Base-by-base conservation (phyloP, 2,888 invertebrate genomes). In the Heliconius ethilla region DNA sequence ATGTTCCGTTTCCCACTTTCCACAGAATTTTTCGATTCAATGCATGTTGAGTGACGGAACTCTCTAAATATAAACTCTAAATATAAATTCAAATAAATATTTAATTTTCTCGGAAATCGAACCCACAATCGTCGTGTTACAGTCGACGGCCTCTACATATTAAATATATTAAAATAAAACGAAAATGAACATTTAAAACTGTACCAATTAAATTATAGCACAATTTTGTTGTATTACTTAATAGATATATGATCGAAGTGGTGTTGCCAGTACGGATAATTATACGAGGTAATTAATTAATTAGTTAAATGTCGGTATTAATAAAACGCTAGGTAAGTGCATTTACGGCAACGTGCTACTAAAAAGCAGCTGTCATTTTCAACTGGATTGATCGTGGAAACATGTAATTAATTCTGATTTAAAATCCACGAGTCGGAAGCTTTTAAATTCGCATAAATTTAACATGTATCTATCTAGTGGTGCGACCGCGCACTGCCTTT, bases 401-500 rank as follows among this genome's bases (percentile, higher is more conserved):
- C 86, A 88, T 83, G 82, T 87, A 82, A 91, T 92, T 92, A 92
- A 92, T 93, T 90, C 88, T 84, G 89, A 89, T 92, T 92, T 90
- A 88, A 91, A 88, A 89, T 89, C 85, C 84, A 85, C 87, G 89
- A 89, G 87, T 89, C 89, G 89, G 89, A 89, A 89, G 91, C 92
- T 91, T 92, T 93, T 93, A 92, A 93, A 93, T 89, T 88, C 90
- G 88, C 90, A 91, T 93, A 92, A 92, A 93, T 93, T 92, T 89
- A 90, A 89, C 91, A 93, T 91, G 92, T 91, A 91, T 37, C 18
- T 51, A 18, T 10, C 18, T 51, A 22, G 90, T 86, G 91, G 88
- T 83, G 85, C 87, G 84, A 87, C 83, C 84, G 84, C 85, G 87
- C 84, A 84, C 87, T 88, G 90, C 93, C 92, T 92, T 92, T 92